phyloP scores from a whole-genome alignment of 2,797 vertebrate species.

The Mycteria americana region DNA sequence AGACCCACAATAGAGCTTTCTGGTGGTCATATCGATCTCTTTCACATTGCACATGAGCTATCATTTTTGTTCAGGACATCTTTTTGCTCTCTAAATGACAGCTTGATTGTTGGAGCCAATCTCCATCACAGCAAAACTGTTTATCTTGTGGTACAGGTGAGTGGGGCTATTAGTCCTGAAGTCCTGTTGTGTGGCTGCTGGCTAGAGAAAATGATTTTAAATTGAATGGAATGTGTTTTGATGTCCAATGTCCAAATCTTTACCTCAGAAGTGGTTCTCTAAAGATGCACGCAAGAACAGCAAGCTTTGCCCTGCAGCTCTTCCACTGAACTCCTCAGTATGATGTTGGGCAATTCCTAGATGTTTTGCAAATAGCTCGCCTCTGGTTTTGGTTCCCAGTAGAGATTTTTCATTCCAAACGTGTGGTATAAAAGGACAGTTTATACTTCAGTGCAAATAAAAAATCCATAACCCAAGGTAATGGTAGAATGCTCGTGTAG shows the following conservation, averaged over 20 bases:
- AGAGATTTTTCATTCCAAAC: background rate
- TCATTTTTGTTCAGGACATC: background rate
- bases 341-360: background rate
- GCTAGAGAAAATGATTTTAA: background rate
- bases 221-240: background rate
- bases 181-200: background rate
- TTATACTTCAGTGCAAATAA: background rate
- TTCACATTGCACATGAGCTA: background rate
- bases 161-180: background rate
- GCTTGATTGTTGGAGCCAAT: constrained; percentile 3
- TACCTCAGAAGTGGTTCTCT: background rate
- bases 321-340: background rate
- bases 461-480: background rate
- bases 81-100: constrained; percentile 2
- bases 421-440: background rate
- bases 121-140: background rate
- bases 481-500: background rate
- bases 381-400: background rate
- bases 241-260: background rate
- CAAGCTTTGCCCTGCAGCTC: background rate
- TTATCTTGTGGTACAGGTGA: background rate
- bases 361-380: background rate
- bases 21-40: background rate
- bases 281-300: background rate
- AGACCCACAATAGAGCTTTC: background rate